phyloP scores from a whole-genome alignment of 2,113 vertebrate species.

The Hemicordylus capensis region DNA sequence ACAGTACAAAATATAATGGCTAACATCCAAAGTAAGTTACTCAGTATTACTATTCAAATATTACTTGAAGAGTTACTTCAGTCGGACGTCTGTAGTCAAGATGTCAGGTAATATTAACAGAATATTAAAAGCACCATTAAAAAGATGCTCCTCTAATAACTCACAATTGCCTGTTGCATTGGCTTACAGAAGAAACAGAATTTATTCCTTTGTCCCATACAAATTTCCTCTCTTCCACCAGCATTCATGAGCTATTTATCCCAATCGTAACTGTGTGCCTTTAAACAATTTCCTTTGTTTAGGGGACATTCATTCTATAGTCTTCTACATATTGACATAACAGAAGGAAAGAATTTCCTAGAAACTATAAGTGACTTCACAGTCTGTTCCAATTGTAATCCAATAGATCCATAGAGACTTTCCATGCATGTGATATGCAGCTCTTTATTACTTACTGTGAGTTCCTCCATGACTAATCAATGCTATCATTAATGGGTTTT shows the following conservation, averaged over 20 bases:
- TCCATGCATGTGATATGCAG: slow-evolving; percentile 19
- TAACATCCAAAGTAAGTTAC: too few species aligned
- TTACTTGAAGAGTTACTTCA: too few species aligned
- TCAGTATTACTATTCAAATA: too few species aligned
- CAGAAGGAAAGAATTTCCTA: not conserved
- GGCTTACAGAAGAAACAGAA: too few species aligned
- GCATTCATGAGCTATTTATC: not conserved
- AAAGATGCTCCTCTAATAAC: not conserved
- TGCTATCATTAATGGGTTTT: slow-evolving; percentile 30
- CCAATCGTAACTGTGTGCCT: slow-evolving; percentile 35
- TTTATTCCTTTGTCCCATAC: not conserved
- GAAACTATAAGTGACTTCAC: slow-evolving; percentile 17
- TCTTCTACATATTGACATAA: slow-evolving; percentile 1
- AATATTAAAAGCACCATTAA: not conserved
- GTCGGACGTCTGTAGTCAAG: too few species aligned
- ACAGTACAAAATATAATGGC: too few species aligned
- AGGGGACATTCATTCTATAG: slow-evolving; percentile 14
- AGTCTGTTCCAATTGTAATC: not conserved
- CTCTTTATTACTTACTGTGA: not conserved
- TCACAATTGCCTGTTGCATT: not conserved
- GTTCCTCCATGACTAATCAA: slow-evolving; percentile 34
- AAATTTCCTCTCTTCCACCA: not conserved
- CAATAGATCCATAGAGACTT: not conserved
- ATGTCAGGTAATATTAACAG: too few species aligned
- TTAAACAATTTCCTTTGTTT: slow-evolving; percentile 5